A percentile compares a stretch with the other conserved stretches of the same genome.
Evolutionary conservation across 2,797 vertebrate species (phyloP).

Genomic region (Prionace glauca): DNA sequence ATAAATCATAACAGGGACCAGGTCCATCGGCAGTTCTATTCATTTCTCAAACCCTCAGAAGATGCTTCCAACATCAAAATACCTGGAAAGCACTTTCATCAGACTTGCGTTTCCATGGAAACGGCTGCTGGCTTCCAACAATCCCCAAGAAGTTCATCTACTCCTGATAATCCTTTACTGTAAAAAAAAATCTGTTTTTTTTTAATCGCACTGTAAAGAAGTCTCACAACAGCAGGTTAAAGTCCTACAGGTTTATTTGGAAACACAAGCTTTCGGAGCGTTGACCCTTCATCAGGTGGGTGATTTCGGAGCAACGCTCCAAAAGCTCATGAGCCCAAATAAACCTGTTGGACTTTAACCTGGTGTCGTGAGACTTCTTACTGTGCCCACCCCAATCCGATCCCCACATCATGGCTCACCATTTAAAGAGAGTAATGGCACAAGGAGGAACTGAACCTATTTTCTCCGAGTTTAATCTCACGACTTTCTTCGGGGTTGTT

Average conservation of each 20-base stretch:
- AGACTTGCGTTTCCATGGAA: constrained; percentile 15
- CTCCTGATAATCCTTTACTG: neutral
- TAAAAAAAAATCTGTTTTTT: neutral
- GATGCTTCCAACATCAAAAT: neutral
- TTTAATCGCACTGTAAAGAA: neutral
- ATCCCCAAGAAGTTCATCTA: neutral
- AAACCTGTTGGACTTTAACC: no score
- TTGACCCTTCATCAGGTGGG: no score
- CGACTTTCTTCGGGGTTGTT: neutral
- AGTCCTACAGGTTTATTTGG: no score
- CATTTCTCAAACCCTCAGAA: neutral
- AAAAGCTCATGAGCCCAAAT: no score
- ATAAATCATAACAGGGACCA: neutral
- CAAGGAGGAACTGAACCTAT: neutral
- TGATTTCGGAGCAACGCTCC: no score
- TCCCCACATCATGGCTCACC: no score
- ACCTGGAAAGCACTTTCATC: neutral
- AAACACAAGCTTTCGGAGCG: no score
- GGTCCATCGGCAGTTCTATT: neutral
- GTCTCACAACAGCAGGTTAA: no score
- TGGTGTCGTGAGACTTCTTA: no score
- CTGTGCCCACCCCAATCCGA: no score
- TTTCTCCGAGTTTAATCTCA: neutral
- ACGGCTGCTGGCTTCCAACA: neutral
- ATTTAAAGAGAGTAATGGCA: no score